These are phyloP conservation scores for Cotesia chilonis DNA, from an alignment of 1,140 invertebrate genomes.

Conservation along the genomic window DNA sequence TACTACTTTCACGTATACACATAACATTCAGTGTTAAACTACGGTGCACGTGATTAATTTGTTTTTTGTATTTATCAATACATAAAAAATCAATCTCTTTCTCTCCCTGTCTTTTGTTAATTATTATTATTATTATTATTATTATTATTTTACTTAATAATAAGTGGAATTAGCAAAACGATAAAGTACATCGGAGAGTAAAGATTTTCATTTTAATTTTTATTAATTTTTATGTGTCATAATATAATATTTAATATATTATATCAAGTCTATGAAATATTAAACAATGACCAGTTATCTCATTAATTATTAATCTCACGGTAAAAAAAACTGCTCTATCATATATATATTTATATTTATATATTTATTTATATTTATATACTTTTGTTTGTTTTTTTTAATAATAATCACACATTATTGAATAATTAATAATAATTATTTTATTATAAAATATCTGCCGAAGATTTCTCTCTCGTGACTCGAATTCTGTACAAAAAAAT, in stretches of 20 bases:
- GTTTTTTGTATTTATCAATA: conserved; percentile 14
- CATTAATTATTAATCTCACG: conserved; percentile 2
- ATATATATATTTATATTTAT: background rate
- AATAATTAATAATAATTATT: conserved; percentile 1
- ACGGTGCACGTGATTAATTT: conserved; percentile 25
- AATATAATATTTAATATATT: background rate
- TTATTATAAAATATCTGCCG: background rate
- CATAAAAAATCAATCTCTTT: background rate
- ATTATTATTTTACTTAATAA: too few species aligned
- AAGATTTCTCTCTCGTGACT: conserved; percentile 7
- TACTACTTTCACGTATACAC: conserved; percentile 14
- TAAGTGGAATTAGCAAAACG: too few species aligned
- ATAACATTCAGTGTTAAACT: conserved; percentile 32
- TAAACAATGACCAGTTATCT: conserved; percentile 1
- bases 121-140: background rate
- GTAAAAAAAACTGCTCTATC: conserved; percentile 16
- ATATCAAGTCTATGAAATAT: background rate
- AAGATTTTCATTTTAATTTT: too few species aligned
- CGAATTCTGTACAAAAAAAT: conserved; percentile 3
- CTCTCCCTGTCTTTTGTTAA: conserved; percentile 4
- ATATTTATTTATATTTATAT: background rate
- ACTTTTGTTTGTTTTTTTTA: background rate
- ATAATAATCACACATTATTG: background rate
- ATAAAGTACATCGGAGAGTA: too few species aligned
- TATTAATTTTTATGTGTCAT: background rate